Base-by-base conservation (phyloP, 37 sponge, comb jelly and placozoan species). In the Cladorhizidae sp. region DNA sequence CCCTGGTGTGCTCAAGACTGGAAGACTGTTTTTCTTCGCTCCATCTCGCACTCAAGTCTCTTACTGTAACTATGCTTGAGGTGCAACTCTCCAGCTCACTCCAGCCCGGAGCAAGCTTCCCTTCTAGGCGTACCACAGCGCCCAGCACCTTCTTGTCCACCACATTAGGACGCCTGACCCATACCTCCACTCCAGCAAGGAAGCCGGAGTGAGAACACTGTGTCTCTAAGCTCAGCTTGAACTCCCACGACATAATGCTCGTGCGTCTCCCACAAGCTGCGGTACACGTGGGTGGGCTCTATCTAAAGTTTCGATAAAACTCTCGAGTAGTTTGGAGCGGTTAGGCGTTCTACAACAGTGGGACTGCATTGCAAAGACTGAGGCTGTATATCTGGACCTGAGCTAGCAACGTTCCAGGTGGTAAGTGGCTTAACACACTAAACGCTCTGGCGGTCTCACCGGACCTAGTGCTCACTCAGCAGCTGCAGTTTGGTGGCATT, bases 91-190 rank as follows among this genome's bases (percentile, higher is more conserved):
- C 67, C 3, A 65, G 67, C 26, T 65, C 35, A 2, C 67, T 65
- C 67, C 67, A 65, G 31, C 36, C 51, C 26, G 49, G 49, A 45
- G 49, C 9, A 9, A 45, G 49, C 49, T 5, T 45, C 49, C 49
- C 49, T 41, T 80, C 80, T 51, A 58, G 21, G 20, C 74, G 37
- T 3, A 87, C 37, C 25, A 92, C 78, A 26, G 93, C 92, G 0
- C 93, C 89, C 54, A 87, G 39, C 15, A 96, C 69, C 45, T 89
- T 61, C 54, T 51, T 91, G 82, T 94, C 91, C 21, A 94, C 81
- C 26, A 96, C 95, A n/a, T 96, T 87, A 1, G 97, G 97, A 31
- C 94, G 65, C 17, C 54, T 74, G 15, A 96, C 72, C 97, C 97
- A 96, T 0, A 94, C 90, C 1, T 90, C 83, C 39, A 91, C 64